Evolutionary conservation across 2,888 invertebrate genomes (phyloP), one percentile per base, ranked within the genome.

Genomic region (Lasioglossum calceatum): DNA sequence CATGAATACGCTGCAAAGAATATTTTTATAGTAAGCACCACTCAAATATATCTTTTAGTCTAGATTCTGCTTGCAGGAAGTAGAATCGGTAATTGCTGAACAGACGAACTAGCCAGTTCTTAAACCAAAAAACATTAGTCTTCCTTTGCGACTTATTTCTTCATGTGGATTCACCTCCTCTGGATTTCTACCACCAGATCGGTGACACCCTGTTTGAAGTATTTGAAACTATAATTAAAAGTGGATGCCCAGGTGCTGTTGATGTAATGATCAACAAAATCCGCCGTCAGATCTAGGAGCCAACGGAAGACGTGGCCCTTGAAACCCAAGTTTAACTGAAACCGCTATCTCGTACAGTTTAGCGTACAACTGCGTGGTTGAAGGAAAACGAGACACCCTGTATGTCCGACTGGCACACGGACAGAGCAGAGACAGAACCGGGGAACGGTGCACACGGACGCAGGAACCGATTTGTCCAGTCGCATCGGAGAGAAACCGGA

Each of bases 401-500:
- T 58, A 58, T 58, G n/a, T 4, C n/a, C n/a, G 58, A 12, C 16
- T 14, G 71, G 5, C n/a, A 42, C 42, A 71, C n/a, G n/a, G 42
- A 42, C 71, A 47, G 47, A 32, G 72, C 19, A 10, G 39, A 42
- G 42, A n/a, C 23, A 42, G 71, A 42, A 23, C 39, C 39, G n/a
- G 42, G 36, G 39, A 71, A 42, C 39, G 39, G 70, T 23, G 70
- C 70, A 39, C 70, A 71, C 39, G 42, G n/a, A 71, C 77, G 78
- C 70, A 87, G 67, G 75, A 77, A 82, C 70, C 91, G 90, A 89
- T 90, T 88, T 90, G 90, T 89, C 90, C 84, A 86, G 50, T 77
- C 82, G 88, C 80, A 78, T 88, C 84, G 76, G 32, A 32, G 84
- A 88, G 88, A 86, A 92, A 91, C 90, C 91, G 87, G 86, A 90